Evolutionary conservation across 1,140 invertebrate species (phyloP).

Genomic region (Drosophila nasuta): DNA sequence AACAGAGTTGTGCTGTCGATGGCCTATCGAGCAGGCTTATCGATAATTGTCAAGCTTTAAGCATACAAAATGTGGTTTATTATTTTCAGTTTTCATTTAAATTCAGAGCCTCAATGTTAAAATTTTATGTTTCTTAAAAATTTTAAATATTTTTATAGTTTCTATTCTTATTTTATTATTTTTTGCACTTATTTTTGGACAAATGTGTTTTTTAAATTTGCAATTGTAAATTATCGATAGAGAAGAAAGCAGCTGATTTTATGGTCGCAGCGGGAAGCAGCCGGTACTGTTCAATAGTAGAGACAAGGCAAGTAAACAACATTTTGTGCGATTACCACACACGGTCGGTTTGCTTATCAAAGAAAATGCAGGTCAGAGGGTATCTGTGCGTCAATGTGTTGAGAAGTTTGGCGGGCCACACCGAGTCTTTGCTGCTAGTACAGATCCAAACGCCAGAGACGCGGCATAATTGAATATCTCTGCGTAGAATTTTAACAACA

Average conservation of each 20-base stretch:
- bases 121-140: no score
- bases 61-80: background rate
- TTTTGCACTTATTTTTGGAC: background rate
- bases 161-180: background rate
- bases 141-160: background rate
- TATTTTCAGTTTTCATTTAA: background rate
- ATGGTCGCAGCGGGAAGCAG: background rate
- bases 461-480: slow-evolving; percentile 28
- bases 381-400: slow-evolving; percentile 18
- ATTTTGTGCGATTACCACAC: slow-evolving; percentile 1
- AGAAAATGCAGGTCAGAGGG: slow-evolving; percentile 46
- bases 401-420: background rate
- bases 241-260: slow-evolving; percentile 21
- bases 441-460: slow-evolving; percentile 13
- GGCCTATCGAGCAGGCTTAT: background rate
- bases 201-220: background rate
- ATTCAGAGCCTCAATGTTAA: background rate
- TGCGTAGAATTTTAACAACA: slow-evolving; percentile 13
- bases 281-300: slow-evolving; percentile 2
- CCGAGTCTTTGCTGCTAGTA: slow-evolving; percentile 9
- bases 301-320: slow-evolving; percentile 31
- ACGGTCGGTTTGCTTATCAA: slow-evolving; percentile 34
- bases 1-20: background rate
- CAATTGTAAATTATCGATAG: slow-evolving; percentile 18
- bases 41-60: background rate